These are phyloP conservation scores for Prochilodus magdalenae DNA, from an alignment of 2,113 vertebrate species.

Conservation along the genomic window DNA sequence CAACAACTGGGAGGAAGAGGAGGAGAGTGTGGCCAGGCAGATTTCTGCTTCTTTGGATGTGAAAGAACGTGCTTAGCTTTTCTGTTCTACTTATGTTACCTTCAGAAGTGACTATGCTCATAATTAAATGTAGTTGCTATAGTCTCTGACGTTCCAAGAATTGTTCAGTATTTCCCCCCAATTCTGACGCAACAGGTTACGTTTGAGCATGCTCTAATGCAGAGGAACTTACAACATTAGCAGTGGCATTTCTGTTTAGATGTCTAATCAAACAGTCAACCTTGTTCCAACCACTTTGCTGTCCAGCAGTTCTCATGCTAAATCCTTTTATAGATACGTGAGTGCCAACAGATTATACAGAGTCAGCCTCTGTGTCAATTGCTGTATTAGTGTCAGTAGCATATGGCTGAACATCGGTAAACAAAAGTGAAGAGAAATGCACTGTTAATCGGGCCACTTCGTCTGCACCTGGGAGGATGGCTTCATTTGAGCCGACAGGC, in stretches of 20 bases:
- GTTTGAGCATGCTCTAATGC: no score
- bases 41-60: background rate
- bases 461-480: constrained; percentile 72
- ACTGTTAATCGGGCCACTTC: background rate
- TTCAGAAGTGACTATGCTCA: background rate
- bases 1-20: constrained; percentile 3
- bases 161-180: background rate
- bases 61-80: background rate
- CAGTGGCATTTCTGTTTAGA: background rate
- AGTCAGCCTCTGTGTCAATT: background rate
- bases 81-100: background rate
- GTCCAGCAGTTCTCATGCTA: background rate
- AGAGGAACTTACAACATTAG: no score
- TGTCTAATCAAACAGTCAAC: background rate
- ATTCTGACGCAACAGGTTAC: background rate
- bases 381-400: background rate
- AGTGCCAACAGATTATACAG: background rate
- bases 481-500: constrained; percentile 82
- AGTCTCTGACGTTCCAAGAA: background rate
- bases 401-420: background rate
- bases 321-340: background rate
- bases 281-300: background rate
- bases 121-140: background rate
- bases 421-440: background rate
- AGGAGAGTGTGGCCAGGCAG: constrained; percentile 32